Conservation (phyloP, 2,113 vertebrate genomes). For the Pagrus major region DNA sequence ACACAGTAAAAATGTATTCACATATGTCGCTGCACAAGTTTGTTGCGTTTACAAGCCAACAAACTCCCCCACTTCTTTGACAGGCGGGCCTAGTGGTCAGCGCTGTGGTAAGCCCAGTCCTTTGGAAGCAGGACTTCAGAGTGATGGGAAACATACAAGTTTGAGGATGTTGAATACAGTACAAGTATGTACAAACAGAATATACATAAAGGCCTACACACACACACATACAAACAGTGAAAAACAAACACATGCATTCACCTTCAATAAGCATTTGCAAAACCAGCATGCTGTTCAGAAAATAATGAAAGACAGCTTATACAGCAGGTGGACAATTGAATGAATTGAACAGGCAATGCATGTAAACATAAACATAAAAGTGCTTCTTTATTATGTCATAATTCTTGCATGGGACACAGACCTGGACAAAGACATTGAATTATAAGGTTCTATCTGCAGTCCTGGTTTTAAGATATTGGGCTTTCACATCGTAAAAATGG, state of each 20-base stretch:
- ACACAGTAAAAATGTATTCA: background rate
- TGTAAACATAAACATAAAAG: conserved; percentile 19
- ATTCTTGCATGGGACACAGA: background rate
- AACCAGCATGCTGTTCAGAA: conserved; percentile 67
- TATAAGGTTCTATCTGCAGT: background rate
- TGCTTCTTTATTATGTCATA: background rate
- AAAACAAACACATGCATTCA: conserved; percentile 21
- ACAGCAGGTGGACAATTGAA: background rate
- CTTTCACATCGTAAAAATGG: background rate
- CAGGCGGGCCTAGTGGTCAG: conserved; percentile 3
- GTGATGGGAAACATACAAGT: background rate
- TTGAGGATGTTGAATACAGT: background rate
- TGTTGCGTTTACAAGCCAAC: background rate
- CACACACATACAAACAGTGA: background rate
- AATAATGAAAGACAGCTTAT: conserved; percentile 64
- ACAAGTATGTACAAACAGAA: conserved; percentile 5
- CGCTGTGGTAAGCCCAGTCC: background rate
- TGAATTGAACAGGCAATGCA: conserved; percentile 10
- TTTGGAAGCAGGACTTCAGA: background rate
- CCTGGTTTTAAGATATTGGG: background rate
- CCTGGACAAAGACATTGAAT: background rate
- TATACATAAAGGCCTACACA: conserved; percentile 2
- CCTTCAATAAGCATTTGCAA: conserved; percentile 22
- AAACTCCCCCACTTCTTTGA: background rate
- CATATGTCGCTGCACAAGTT: background rate